Conservation (phyloP, 1,140 invertebrate species). For the Drosophila mauritiana region DNA sequence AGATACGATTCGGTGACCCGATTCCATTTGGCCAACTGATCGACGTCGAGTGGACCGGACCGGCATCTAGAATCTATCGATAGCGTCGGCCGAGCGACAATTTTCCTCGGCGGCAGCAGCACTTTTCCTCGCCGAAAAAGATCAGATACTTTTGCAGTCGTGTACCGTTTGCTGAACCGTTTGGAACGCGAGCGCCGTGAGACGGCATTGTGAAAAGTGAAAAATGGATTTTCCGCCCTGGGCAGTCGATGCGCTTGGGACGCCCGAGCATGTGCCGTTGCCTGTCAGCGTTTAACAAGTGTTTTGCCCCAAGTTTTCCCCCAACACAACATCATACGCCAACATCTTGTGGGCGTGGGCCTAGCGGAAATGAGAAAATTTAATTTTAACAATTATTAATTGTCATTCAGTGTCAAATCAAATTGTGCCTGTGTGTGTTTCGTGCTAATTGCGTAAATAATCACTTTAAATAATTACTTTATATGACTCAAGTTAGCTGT, state of each 20-base stretch:
- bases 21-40: conserved; percentile 32
- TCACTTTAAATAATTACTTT: conserved; percentile 6
- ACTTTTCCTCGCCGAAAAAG: conserved; percentile 19
- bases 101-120: conserved; percentile 38
- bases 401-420: conserved; percentile 13
- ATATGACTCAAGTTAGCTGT: conserved; percentile 9
- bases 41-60: conserved; percentile 12
- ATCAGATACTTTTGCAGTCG: conserved; percentile 58
- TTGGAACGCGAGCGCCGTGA: conserved; percentile 61
- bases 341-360: conserved; percentile 2
- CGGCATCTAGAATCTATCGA: conserved; percentile 50
- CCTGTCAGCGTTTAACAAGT: conserved; percentile 62
- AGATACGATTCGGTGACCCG: conserved; percentile 25
- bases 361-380: conserved; percentile 45
- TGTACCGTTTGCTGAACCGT: conserved; percentile 67
- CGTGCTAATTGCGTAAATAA: conserved; percentile 42
- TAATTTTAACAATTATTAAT: conserved; percentile 29
- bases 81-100: conserved; percentile 55
- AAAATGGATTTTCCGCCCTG: conserved; percentile 46
- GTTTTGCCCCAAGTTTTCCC: conserved; percentile 16
- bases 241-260: conserved; percentile 58
- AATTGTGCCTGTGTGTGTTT: conserved; percentile 22
- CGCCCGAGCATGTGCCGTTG: conserved; percentile 48
- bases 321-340: not conserved
- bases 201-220: conserved; percentile 42